Evolutionary conservation across 2,113 vertebrate species (phyloP).

Genomic region (Rhea americana): DNA sequence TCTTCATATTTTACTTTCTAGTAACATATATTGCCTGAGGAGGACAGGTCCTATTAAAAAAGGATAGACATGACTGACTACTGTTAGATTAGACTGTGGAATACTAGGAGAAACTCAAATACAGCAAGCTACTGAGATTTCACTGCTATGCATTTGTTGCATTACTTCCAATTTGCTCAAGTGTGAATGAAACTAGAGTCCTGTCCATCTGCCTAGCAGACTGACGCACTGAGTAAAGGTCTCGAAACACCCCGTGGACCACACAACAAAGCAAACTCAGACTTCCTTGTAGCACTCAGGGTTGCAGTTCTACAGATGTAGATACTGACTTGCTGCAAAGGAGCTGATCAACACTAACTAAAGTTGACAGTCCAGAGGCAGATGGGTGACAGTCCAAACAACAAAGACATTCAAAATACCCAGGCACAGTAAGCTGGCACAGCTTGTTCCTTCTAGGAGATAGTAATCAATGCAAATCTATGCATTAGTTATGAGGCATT

Average conservation of each 20-base stretch:
- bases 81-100: background rate
- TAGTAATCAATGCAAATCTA: slow-evolving; percentile 66
- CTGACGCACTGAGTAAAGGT: background rate
- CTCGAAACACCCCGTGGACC: background rate
- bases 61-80: background rate
- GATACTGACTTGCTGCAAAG: background rate
- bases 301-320: background rate
- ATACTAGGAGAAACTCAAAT: background rate
- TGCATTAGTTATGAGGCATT: slow-evolving; percentile 55
- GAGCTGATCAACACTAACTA: background rate
- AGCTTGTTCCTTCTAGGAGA: slow-evolving; percentile 22
- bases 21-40: background rate
- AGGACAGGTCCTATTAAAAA: background rate
- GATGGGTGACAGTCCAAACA: background rate
- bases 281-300: background rate
- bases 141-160: background rate
- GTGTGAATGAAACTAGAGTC: background rate
- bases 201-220: background rate
- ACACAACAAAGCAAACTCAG: background rate
- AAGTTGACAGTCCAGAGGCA: background rate
- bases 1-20: background rate
- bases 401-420: background rate
- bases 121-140: background rate
- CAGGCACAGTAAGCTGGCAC: background rate
- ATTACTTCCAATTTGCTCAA: background rate